phyloP scores from a whole-genome alignment of 2,888 invertebrate genomes.

The Pilophorus perplexus region DNA sequence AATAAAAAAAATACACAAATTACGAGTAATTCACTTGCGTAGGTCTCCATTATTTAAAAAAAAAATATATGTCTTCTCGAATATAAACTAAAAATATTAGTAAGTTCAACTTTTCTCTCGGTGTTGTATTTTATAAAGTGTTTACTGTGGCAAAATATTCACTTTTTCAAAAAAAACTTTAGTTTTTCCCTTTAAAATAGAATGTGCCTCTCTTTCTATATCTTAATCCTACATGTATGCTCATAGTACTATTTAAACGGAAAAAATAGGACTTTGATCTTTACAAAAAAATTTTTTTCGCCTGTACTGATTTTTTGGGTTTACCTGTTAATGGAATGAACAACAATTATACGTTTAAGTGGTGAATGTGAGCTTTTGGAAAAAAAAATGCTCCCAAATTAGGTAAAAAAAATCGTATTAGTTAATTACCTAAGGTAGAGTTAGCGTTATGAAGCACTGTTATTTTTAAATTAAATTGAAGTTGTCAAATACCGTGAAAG shows the following conservation, averaged over 20 bases:
- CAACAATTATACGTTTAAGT: conserved; percentile 32
- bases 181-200: conserved; percentile 20
- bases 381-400: conserved; percentile 9
- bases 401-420: conserved; percentile 8
- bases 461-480: conserved; percentile 40
- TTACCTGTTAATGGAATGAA: conserved; percentile 31
- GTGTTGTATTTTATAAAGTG: conserved; percentile 46
- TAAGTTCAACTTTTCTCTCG: conserved; percentile 44
- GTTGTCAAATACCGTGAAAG: conserved; percentile 27
- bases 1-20: conserved; percentile 44
- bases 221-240: conserved; percentile 4
- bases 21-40: conserved; percentile 44
- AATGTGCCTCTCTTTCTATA: conserved; percentile 16
- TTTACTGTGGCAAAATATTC: conserved; percentile 41
- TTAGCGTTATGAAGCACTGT: conserved; percentile 42
- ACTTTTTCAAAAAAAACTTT: too few species aligned
- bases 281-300: conserved; percentile 1
- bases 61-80: conserved; percentile 44
- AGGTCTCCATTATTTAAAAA: conserved; percentile 42
- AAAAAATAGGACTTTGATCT: conserved; percentile 1
- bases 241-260: conserved; percentile 15
- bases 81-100: conserved; percentile 42
- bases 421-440: conserved; percentile 42
- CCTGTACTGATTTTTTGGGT: conserved; percentile 8
- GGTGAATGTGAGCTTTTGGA: conserved; percentile 20